These are phyloP conservation scores for Tachysurus fulvidraco DNA, from an alignment of 2,113 vertebrate genomes.

Conservation along the genomic window DNA sequence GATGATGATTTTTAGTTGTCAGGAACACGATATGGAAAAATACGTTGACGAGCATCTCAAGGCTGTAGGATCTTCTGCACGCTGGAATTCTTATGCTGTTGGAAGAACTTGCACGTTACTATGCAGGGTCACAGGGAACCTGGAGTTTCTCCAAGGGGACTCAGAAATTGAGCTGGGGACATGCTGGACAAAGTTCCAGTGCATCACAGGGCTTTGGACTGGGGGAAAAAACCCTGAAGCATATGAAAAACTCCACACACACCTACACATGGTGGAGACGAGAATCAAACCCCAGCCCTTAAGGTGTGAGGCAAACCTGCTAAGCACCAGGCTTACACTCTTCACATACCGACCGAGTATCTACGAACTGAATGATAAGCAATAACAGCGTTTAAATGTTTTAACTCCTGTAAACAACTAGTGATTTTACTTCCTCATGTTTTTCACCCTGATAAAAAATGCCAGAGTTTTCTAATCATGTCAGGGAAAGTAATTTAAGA, in stretches of 20 bases:
- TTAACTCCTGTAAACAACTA: neutral
- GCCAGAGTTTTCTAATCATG: slow-evolving; percentile 34
- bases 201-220: too few relatives aligned
- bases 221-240: too few relatives aligned
- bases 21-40: neutral
- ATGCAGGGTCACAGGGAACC: too few relatives aligned
- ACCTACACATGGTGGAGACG: neutral
- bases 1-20: neutral
- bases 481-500: slow-evolving; percentile 49
- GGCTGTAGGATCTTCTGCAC: neutral
- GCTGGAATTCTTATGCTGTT: neutral
- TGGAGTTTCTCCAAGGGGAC: too few relatives aligned
- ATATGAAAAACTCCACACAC: too few relatives aligned
- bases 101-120: neutral
- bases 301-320: too few relatives aligned
- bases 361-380: neutral
- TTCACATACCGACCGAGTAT: neutral
- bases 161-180: too few relatives aligned
- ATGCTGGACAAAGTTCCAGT: too few relatives aligned
- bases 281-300: too few relatives aligned
- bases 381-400: neutral
- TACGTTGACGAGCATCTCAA: neutral
- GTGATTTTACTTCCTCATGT: neutral
- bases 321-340: neutral
- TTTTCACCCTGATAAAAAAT: slow-evolving; percentile 19